These are phyloP conservation scores for Drosophila buzzatii DNA, from an alignment of 2,888 invertebrate genomes.

Conservation along the genomic window DNA sequence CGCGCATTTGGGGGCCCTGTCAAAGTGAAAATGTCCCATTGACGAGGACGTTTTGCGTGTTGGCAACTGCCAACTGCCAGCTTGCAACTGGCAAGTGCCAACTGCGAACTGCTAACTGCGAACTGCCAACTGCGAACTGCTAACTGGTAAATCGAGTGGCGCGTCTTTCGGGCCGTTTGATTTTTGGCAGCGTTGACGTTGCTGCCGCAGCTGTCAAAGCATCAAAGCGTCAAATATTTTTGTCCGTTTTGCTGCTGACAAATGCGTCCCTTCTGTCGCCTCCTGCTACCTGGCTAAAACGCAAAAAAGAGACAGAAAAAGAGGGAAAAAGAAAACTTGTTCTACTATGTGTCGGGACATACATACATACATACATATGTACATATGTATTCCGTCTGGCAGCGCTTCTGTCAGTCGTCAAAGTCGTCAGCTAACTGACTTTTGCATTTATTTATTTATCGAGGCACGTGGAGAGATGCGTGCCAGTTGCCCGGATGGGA, in stretches of 20 bases:
- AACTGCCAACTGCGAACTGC: constrained; percentile 1
- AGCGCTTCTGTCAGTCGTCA: constrained; percentile 11
- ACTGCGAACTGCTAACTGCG: neutral
- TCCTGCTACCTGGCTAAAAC: constrained; percentile 5
- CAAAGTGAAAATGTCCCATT: constrained; percentile 75
- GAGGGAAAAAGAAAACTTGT: constrained; percentile 13
- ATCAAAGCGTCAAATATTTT: constrained; percentile 74
- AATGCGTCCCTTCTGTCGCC: constrained; percentile 48
- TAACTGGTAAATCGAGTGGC: constrained; percentile 41
- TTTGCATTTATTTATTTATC: constrained; percentile 71
- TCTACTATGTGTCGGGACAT: constrained; percentile 4
- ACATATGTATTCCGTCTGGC: neutral
- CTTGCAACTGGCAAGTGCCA: too few relatives aligned
- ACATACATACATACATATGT: neutral
- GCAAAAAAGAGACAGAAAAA: neutral
- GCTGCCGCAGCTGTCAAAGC: constrained; percentile 46
- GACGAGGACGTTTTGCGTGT: constrained; percentile 63
- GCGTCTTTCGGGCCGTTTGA: constrained; percentile 59
- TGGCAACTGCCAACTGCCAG: constrained; percentile 6
- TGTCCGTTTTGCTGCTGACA: constrained; percentile 60
- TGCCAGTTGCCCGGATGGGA: constrained; percentile 16
- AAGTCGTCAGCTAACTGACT: constrained; percentile 63
- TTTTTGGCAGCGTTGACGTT: constrained; percentile 46
- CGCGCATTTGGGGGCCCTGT: constrained; percentile 49
- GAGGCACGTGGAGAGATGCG: constrained; percentile 38